A percentile compares a stretch with the other conserved stretches of the same genome.
Evolutionary conservation across 2,888 invertebrate genomes (phyloP).

Genomic region (Epiperipatus broadwayi): DNA sequence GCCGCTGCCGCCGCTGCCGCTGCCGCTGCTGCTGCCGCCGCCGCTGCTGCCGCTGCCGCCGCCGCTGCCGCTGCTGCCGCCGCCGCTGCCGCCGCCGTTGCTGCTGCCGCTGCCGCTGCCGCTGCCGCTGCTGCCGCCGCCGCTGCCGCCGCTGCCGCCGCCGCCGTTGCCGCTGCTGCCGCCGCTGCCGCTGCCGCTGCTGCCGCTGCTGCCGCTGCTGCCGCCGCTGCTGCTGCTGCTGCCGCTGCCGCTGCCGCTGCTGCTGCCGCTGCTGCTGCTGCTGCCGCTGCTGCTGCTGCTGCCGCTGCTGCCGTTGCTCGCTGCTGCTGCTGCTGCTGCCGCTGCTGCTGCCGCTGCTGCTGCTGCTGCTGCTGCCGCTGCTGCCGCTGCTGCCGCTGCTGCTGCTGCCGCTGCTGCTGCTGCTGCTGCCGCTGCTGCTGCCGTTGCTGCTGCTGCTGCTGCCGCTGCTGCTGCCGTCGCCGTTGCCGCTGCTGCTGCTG

Average conservation of each 20-base stretch:
- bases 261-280: neutral
- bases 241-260: neutral
- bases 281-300: neutral
- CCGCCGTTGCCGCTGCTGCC: neutral
- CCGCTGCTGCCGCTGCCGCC: neutral
- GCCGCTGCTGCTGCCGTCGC: neutral
- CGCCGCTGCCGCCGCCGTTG: neutral
- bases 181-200: too few relatives aligned
- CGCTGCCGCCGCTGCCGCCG: neutral
- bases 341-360: neutral
- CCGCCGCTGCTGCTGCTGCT: slow-evolving; percentile 4
- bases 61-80: neutral
- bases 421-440: neutral
- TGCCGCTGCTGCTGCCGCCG: neutral
- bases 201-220: neutral
- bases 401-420: neutral
- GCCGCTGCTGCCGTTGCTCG: too few relatives aligned
- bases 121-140: neutral
- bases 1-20: neutral
- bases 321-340: neutral
- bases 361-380: neutral
- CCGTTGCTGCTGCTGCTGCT: neutral
- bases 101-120: neutral
- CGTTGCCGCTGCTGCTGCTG: neutral
- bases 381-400: neutral